Evolutionary conservation across 2,797 vertebrate species (phyloP), one percentile per base, ranked within the genome.

Genomic region (Oryzias dopingdopingensis): DNA sequence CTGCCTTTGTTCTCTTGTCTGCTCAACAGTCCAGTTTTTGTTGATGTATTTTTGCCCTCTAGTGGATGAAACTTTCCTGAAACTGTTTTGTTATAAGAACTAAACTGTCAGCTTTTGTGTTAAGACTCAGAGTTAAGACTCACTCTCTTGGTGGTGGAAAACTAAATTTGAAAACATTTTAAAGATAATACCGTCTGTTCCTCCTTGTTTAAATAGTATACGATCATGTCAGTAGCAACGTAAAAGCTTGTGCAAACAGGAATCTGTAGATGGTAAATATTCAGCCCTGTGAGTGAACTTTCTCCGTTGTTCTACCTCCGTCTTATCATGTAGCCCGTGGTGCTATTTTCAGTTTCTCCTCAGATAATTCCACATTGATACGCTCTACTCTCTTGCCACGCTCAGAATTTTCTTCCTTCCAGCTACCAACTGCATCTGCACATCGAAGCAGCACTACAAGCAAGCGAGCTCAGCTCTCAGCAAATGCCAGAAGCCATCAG

Each of bases 331-430:
- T 68, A 60, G 71, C 88, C 82, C 40, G 40, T 68, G 77, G 84
- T 79, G 43, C 62, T 64, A 63, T 72, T 80, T 70, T 70, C 32
- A 53, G 70, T 80, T 74, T 75, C 70, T 70, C 66, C 67, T 61
- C 70, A 58, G 85, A 90, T 89, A 88, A 84, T 80, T 65, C 80
- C 61, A 57, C 74, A 71, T 59, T 43, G 81, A 85, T 84, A 79
- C 47, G 66, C 74, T 84, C 76, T 49, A 53, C 79, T 79, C 77
- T 80, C 56, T 67, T 29, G 42, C 53, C 67, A 26, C 62, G 64
- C 71, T 80, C 56, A 48, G 66, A 76, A 74, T 63, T 62, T 73
- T 75, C 56, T 67, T 56, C 79, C 87, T 84, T 69, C 61, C 42
- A 86, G 86, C 80, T 61, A 70, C 67, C 50, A 10, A 52, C 50